Evolutionary conservation across 2,113 vertebrate genomes (phyloP).

Genomic region (Platichthys stellatus): DNA sequence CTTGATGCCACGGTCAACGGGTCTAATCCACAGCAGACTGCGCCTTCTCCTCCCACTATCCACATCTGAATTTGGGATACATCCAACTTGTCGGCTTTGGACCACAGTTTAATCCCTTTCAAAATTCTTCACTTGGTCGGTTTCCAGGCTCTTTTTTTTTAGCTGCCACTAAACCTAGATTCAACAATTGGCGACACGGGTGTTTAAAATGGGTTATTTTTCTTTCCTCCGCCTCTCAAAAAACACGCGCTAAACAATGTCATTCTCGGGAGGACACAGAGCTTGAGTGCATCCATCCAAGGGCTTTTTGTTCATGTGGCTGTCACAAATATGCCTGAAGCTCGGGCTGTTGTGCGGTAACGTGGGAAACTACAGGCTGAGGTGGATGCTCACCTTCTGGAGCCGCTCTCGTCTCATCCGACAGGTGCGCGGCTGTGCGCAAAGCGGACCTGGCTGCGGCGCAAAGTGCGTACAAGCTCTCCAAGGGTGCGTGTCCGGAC

Average conservation of each 20-base stretch:
- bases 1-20: conserved; percentile 63
- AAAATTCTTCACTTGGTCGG: conserved; percentile 22
- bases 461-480: conserved; percentile 39
- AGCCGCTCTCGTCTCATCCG: conserved; percentile 55
- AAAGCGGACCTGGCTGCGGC: conserved; percentile 32
- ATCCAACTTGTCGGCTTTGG: conserved; percentile 44
- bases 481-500: conserved; percentile 41
- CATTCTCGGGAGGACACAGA: conserved; percentile 8
- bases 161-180: conserved; percentile 45
- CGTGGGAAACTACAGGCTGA: conserved; percentile 48
- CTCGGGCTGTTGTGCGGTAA: conserved; percentile 51
- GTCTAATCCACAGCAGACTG: conserved; percentile 58
- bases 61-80: conserved; percentile 2
- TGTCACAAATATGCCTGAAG: conserved; percentile 21
- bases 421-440: conserved; percentile 71
- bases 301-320: conserved; percentile 26
- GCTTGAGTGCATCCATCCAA: conserved; percentile 23
- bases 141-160: conserved; percentile 26
- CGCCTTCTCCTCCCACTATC: conserved; percentile 35
- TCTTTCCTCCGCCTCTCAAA: neutral
- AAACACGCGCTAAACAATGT: conserved; percentile 21
- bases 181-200: conserved; percentile 60
- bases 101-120: conserved; percentile 28
- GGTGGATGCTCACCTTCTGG: conserved; percentile 57
- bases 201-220: conserved; percentile 16